Conservation (phyloP, 2,888 invertebrate species). For the Coenonympha glycerion region DNA sequence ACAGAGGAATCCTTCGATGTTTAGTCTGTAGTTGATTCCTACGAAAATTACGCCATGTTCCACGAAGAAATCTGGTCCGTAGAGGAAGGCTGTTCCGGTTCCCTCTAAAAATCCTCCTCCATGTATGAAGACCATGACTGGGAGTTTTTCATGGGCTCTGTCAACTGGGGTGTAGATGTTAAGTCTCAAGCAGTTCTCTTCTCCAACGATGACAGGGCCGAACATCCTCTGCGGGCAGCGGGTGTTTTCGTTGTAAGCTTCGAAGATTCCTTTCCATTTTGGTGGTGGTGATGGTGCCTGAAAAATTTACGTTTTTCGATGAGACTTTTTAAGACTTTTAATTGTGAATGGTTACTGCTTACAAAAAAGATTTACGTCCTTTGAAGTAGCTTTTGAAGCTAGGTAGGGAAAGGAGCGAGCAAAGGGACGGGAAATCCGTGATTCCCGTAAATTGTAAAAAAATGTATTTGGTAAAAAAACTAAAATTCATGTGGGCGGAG, state of each 20-base stretch:
- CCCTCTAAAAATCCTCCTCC: slow-evolving; percentile 79
- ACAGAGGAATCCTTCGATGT: slow-evolving; percentile 78
- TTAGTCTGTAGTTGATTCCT: slow-evolving; percentile 77
- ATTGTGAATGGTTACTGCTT: too few species aligned
- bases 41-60: slow-evolving; percentile 76
- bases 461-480: too few species aligned
- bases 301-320: slow-evolving; percentile 34
- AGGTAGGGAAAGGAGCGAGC: too few species aligned
- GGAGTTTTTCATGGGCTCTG: slow-evolving; percentile 38
- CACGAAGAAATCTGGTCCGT: slow-evolving; percentile 77
- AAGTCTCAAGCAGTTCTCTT: slow-evolving; percentile 58
- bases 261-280: slow-evolving; percentile 57
- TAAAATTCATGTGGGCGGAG: too few species aligned
- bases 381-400: too few species aligned
- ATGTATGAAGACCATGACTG: slow-evolving; percentile 80
- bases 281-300: slow-evolving; percentile 64
- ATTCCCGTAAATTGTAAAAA: too few species aligned
- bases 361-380: too few species aligned
- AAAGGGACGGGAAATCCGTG: too few species aligned
- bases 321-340: too few species aligned
- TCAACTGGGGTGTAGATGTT: slow-evolving; percentile 54
- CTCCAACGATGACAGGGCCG: slow-evolving; percentile 45
- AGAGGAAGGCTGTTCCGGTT: slow-evolving; percentile 74
- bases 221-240: slow-evolving; percentile 49
- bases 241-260: slow-evolving; percentile 57